Conservation (phyloP, 2,113 vertebrate genomes). For the Actinemys pallida region DNA sequence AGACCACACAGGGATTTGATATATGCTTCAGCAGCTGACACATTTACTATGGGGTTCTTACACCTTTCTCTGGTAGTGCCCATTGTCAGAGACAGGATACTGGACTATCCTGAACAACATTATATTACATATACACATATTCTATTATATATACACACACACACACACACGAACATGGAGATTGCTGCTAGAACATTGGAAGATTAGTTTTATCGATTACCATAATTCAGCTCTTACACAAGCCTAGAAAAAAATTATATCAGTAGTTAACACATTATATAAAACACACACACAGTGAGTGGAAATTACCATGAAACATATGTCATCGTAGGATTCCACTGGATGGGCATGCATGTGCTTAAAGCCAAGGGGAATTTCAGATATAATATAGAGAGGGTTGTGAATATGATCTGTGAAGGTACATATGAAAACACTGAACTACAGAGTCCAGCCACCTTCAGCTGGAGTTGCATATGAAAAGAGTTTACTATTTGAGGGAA, state of each 20-base stretch:
- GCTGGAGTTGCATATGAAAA: neutral
- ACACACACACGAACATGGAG: too few relatives aligned
- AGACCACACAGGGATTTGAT: neutral
- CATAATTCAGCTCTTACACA: neutral
- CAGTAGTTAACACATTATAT: too few relatives aligned
- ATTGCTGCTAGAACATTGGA: neutral
- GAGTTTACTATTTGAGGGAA: neutral
- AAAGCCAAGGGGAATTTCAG: accelerated
- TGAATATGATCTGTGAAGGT: accelerated
- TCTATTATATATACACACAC: too few relatives aligned
- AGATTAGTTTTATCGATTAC: neutral
- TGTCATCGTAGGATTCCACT: neutral
- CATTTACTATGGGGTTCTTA: neutral
- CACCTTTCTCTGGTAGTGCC: neutral
- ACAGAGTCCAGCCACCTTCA: neutral
- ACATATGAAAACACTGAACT: neutral
- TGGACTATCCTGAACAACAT: neutral
- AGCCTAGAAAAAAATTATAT: too few relatives aligned
- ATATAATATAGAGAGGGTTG: neutral
- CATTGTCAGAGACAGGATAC: neutral
- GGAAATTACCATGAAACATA: neutral
- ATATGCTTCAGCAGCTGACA: neutral
- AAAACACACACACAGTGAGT: neutral
- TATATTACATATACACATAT: too few relatives aligned
- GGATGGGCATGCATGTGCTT: accelerated